phyloP scores from a whole-genome alignment of 2,888 invertebrate genomes.

The Cryptops parisi region DNA sequence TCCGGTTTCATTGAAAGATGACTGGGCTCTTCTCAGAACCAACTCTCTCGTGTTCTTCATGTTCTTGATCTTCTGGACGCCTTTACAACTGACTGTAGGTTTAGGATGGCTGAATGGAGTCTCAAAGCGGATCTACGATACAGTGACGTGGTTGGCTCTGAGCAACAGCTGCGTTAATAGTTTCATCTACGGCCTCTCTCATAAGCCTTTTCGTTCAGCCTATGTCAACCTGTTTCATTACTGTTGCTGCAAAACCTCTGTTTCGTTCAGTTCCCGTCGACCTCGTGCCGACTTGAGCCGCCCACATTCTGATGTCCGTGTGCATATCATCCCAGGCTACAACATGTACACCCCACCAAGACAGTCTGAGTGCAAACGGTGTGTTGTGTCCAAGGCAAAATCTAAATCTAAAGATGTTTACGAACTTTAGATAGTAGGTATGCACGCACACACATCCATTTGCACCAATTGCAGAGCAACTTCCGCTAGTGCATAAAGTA shows the following conservation, averaged over 20 bases:
- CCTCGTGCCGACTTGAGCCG: constrained; percentile 24
- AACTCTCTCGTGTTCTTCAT: constrained; percentile 49
- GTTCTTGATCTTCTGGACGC: constrained; percentile 51
- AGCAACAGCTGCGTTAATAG: constrained; percentile 52
- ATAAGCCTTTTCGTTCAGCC: constrained; percentile 52
- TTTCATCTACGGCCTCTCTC: constrained; percentile 48
- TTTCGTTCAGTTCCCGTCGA: constrained; percentile 39
- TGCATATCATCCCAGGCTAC: constrained; percentile 57
- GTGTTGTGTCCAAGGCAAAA: background rate
- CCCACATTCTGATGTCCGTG: constrained; percentile 48
- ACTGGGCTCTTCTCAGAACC: constrained; percentile 45
- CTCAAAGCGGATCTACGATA: constrained; percentile 39
- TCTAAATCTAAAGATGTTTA: constrained; percentile 20
- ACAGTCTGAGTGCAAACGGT: background rate
- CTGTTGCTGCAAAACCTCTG: constrained; percentile 62
- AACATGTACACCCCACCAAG: constrained; percentile 40
- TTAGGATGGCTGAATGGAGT: constrained; percentile 31
- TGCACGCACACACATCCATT: background rate
- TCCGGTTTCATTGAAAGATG: constrained; percentile 45
- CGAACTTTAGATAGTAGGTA: constrained; percentile 15
- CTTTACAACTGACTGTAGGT: constrained; percentile 47
- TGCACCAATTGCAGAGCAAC: too few species aligned
- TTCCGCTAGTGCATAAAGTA: background rate
- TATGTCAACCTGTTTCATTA: constrained; percentile 61
- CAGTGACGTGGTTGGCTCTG: constrained; percentile 52